phyloP scores from a whole-genome alignment of 2,888 invertebrate genomes.

The Galerucella nymphaeae region DNA sequence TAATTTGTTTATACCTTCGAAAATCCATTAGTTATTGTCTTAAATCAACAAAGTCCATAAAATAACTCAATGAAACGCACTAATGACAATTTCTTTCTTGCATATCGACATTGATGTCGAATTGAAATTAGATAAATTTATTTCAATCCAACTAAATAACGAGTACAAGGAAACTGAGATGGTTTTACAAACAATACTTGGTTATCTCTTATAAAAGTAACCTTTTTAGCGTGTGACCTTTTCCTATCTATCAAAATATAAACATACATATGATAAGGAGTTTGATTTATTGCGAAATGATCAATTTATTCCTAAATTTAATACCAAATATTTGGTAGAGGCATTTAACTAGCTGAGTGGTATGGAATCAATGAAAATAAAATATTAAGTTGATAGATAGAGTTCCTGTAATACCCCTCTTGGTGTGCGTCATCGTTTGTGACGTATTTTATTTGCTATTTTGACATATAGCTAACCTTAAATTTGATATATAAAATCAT shows the following conservation, averaged over 20 bases:
- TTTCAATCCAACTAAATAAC: background rate
- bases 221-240: conserved; percentile 7
- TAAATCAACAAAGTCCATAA: background rate
- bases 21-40: background rate
- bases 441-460: no score
- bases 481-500: no score
- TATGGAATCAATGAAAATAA: no score
- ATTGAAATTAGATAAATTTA: background rate
- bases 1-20: background rate
- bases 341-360: no score
- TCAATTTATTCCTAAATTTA: background rate
- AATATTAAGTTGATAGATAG: no score
- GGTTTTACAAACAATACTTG: background rate
- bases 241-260: background rate
- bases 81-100: background rate
- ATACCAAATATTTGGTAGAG: no score
- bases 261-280: conserved; percentile 5
- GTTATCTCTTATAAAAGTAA: background rate
- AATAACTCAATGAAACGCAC: background rate
- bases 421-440: no score
- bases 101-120: background rate
- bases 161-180: background rate
- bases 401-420: no score
- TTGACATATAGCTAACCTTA: no score
- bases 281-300: background rate